Evolutionary conservation across 35 echinoderm and acorn worm genomes (phyloP).

Genomic region (Heliocidaris tuberculata): DNA sequence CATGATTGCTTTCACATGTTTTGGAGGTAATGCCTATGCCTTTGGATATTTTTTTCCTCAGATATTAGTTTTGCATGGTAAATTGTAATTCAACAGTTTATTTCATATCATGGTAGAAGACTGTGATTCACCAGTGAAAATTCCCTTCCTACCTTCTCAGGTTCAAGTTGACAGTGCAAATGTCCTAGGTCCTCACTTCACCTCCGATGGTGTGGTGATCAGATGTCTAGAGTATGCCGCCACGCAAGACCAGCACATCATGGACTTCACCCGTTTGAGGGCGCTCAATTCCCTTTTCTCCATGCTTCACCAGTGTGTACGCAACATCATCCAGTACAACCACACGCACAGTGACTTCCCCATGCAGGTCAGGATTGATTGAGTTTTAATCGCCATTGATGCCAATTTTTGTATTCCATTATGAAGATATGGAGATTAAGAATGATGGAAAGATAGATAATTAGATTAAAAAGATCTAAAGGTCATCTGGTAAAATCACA

Average conservation of each 20-base stretch:
- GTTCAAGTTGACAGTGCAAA: conserved; percentile 81
- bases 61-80: neutral
- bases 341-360: conserved; percentile 87
- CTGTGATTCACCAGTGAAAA: neutral
- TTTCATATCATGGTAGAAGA: neutral
- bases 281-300: conserved; percentile 93
- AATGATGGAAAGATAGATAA: no score
- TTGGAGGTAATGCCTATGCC: neutral
- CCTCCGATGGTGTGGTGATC: conserved; percentile 79
- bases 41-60: neutral
- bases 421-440: no score
- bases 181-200: conserved; percentile 75
- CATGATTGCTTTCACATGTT: neutral
- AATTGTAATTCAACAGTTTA: neutral
- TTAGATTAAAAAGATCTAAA: no score
- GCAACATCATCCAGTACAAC: conserved; percentile 95
- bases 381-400: neutral
- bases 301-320: conserved; percentile 81
- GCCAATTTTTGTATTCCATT: neutral
- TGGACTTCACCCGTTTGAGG: conserved; percentile 96
- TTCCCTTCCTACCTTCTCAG: conserved; percentile 36
- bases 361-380: conserved; percentile 62
- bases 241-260: conserved; percentile 89
- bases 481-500: no score
- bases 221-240: conserved; percentile 76